These are phyloP conservation scores for Operophtera brumata DNA, from an alignment of 2,888 invertebrate genomes.

Conservation along the genomic window DNA sequence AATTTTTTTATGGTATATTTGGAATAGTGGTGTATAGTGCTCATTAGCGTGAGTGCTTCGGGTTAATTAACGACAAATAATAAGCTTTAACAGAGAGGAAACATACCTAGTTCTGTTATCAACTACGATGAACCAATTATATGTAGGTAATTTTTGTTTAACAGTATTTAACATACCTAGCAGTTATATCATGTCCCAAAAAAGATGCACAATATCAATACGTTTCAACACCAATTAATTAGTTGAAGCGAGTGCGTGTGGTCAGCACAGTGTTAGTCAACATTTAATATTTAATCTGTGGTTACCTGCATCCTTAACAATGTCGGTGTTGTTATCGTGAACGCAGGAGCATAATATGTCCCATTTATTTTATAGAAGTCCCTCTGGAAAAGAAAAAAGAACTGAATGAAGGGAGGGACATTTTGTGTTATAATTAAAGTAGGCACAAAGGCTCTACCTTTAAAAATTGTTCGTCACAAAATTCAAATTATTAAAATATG, in stretches of 20 bases:
- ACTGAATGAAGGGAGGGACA: conserved; percentile 35
- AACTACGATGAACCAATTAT: too few species aligned
- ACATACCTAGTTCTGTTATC: too few species aligned
- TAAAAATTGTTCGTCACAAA: not conserved
- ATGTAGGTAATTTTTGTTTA: too few species aligned
- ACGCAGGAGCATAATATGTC: conserved; percentile 68
- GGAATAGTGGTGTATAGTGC: too few species aligned
- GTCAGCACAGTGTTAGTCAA: conserved; percentile 27
- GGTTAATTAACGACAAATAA: too few species aligned
- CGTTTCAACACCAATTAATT: conserved; percentile 29
- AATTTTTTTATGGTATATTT: too few species aligned
- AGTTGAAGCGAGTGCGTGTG: conserved; percentile 32
- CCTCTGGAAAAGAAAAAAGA: conserved; percentile 74
- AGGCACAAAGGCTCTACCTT: not conserved
- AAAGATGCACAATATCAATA: conserved; percentile 28
- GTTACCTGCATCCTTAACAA: conserved; percentile 68
- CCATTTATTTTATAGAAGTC: conserved; percentile 80
- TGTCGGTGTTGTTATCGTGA: conserved; percentile 63
- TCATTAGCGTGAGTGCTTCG: too few species aligned
- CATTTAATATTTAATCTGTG: conserved; percentile 27
- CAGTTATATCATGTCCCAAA: not conserved
- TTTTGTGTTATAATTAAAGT: not conserved
- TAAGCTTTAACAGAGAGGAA: too few species aligned
- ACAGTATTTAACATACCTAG: too few species aligned
- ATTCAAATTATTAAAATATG: too few species aligned